phyloP scores from a whole-genome alignment of 2,797 vertebrate species.

The Anolis apletophallus region DNA sequence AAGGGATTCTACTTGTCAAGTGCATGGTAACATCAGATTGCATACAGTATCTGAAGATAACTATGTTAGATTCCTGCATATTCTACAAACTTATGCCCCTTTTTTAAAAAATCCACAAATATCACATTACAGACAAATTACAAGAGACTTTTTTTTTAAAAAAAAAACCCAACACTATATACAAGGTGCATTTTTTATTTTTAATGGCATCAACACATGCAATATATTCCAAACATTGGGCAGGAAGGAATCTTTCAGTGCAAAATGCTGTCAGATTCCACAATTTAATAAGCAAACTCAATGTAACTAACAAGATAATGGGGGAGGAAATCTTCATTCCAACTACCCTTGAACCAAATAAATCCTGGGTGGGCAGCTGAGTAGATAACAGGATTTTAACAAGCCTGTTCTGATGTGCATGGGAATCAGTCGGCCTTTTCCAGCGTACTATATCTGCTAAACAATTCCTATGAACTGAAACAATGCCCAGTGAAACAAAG shows the following conservation, averaged over 20 bases:
- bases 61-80: background rate
- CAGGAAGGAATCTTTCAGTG: background rate
- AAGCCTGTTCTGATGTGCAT: conserved; percentile 27
- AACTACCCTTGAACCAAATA: conserved; percentile 54
- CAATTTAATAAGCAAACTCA: conserved; percentile 37
- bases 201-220: background rate
- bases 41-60: background rate
- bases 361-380: conserved; percentile 47
- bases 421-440: conserved; percentile 66
- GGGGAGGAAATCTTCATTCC: background rate
- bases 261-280: background rate
- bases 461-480: conserved; percentile 67
- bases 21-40: conserved; percentile 21
- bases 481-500: conserved; percentile 69
- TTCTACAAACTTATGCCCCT: background rate
- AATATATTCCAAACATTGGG: conserved; percentile 18
- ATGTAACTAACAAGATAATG: background rate
- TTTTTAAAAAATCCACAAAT: background rate
- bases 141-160: background rate
- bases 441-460: conserved; percentile 64
- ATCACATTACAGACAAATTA: background rate
- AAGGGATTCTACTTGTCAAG: conserved; percentile 11
- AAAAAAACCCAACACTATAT: conserved; percentile 1
- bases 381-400: conserved; percentile 52
- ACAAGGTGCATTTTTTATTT: background rate